These are phyloP conservation scores for Leucania comma DNA, from an alignment of 2,888 invertebrate species.

Conservation along the genomic window DNA sequence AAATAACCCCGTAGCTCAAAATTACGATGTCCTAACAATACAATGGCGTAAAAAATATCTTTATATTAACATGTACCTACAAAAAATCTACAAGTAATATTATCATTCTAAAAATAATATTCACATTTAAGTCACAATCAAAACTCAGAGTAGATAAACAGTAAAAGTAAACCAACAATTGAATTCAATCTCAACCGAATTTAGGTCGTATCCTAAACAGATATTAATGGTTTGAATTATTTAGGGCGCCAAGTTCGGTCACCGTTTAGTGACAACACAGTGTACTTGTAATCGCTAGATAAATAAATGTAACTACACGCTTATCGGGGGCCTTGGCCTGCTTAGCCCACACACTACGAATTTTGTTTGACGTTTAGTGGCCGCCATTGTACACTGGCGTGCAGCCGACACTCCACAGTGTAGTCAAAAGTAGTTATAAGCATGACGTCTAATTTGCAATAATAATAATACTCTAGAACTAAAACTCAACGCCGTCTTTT, in stretches of 20 bases:
- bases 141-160: not conserved
- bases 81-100: no score
- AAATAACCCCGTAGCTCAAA: no score
- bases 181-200: not conserved
- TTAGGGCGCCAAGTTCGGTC: constrained; percentile 33
- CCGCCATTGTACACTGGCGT: constrained; percentile 24
- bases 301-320: constrained; percentile 59
- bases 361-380: constrained; percentile 49
- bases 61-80: no score
- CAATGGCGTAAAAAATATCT: not conserved
- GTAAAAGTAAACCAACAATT: not conserved
- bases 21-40: not conserved
- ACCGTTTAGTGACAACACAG: constrained; percentile 39
- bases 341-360: constrained; percentile 54
- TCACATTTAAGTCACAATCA: not conserved
- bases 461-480: no score
- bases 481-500: no score
- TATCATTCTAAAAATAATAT: no score
- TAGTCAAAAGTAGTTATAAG: constrained; percentile 6
- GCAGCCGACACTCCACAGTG: constrained; percentile 15
- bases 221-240: constrained; percentile 27
- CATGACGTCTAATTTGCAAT: not conserved
- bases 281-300: constrained; percentile 58
- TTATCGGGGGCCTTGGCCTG: constrained; percentile 66
- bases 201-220: constrained; percentile 10